Evolutionary conservation across 30 jellyfish, hydroid and myxozoan genomes (phyloP), one percentile per base, ranked within the genome.

Genomic region (Pelagia noctiluca): DNA sequence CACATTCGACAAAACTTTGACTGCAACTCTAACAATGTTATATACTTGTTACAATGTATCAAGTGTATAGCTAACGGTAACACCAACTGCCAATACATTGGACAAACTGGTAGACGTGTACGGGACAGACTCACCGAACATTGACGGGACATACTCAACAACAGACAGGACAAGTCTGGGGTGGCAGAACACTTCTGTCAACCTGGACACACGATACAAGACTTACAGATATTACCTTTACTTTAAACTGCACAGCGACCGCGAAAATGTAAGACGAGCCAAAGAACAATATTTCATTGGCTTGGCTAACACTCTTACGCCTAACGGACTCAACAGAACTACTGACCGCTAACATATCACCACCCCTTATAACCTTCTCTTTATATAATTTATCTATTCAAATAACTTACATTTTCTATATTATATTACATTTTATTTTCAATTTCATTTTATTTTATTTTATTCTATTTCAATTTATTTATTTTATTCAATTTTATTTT

Each of bases 101-200:
- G 57, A 42, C 57, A 42, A 42, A 42, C 57, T 8, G 57, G 57
- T 5, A 42, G 16, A 42, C 57, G 57, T 8, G 8, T 42, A 42
- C 57, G 57, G 16, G 57, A 42, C 57, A 42, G 57, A 42, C 16
- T 42, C 16, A 42, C 8, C 57, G 57, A 42, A 42, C 57, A 42
- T 16, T 5, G 57, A 42, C 57, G 57, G 16, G 57, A 42, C 57
- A 16, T 42, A 5, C 8, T 42, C 8, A 42, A 42, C 57, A 42
- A 42, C 8, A 42, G 57, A 42, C 57, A 42, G 8, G 57, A 42
- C 57, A 42, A 42, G 16, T 42, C 57, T 16, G 57, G 57, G 57
- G 57, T 42, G 57, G 57, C 57, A 42, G 57, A 42, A 42, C 57
- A 42, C 57, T 42, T 42, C 57, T 42, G 57, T 42, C 57, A 42